Conservation (phyloP, 2,797 vertebrate species). For the Bucorvus abyssinicus region DNA sequence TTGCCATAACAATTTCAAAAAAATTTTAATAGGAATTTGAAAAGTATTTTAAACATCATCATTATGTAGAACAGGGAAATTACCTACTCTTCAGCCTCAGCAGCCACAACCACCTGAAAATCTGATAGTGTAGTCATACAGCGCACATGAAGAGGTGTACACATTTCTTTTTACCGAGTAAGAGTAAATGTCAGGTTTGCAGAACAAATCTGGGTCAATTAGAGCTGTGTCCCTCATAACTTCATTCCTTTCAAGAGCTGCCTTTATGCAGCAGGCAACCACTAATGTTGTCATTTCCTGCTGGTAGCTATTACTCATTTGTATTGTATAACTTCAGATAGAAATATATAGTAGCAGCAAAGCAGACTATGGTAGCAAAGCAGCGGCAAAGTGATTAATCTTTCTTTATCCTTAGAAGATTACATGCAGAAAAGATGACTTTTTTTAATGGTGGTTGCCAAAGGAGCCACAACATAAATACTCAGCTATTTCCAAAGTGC, state of each 20-base stretch:
- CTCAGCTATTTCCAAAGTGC: not conserved
- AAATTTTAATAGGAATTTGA: rapidly evolving
- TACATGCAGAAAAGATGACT: not conserved
- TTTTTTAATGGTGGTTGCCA: not conserved
- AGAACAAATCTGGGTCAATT: not conserved
- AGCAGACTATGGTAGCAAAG: not conserved
- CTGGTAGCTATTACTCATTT: not conserved
- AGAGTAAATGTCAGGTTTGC: not conserved
- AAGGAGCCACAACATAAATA: not conserved
- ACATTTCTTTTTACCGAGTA: not conserved
- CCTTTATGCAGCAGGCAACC: not conserved
- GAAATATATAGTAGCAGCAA: not conserved
- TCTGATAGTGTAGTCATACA: not conserved
- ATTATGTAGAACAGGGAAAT: not conserved
- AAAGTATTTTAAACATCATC: not conserved
- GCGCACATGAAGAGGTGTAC: rapidly evolving
- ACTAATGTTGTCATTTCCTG: not conserved
- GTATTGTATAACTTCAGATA: not conserved
- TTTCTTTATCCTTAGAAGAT: not conserved
- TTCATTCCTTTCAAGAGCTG: not conserved
- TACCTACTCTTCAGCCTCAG: not conserved
- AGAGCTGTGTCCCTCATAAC: not conserved
- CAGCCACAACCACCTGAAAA: not conserved
- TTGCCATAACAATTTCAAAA: not conserved
- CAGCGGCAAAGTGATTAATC: not conserved